Base-by-base conservation (phyloP, 2,888 invertebrate species). In the Polydesmus complanatus region DNA sequence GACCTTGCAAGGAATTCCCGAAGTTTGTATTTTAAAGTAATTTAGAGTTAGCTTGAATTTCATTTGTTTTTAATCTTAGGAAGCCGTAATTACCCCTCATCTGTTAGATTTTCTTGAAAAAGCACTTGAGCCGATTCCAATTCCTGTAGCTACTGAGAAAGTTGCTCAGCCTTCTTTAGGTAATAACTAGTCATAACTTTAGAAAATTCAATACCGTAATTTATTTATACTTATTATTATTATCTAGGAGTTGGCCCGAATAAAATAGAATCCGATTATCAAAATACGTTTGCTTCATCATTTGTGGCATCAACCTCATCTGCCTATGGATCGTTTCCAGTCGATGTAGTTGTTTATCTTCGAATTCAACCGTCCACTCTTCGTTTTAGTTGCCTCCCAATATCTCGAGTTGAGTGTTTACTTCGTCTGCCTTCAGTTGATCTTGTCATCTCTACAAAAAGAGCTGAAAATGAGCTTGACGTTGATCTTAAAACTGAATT, bases 271-370 rank as follows among this genome's bases (percentile, higher is more conserved):
- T 37, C 58, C 18, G 53, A 37, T 18, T 58, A 53, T 54, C 21
- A 22, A n/a, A 23, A 21, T 22, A 51, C 53, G 21, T 22, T 58
- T 21, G 27, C 58, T n/a, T 58, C 58, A 1, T 58, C 60, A 18
- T 21, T 60, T 5, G 65, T 62, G n/a, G 65, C 66, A 18, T 66
- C 68, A 53, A 65, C 66, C 53, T 66, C 68, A 61, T 68, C 66
- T 64, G 68, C 66, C 18, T 67, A 69, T 65, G 87, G 91, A 48
- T 92, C 94, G 60, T 96, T 98, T 74, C 97, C 97, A 0, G 95
- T 98, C 0, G 97, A 98, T 76, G 95, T 98, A 25, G 90, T 98
- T 68, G 95, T 98, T 51, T 95, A 95, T 76, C 91, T 98, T 78
- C 91, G 93, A 75, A 95, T 97, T 85, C 94, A 96, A 73, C 95